Evolutionary conservation across 2,888 invertebrate genomes (phyloP).

Genomic region (Mythimna loreyi): DNA sequence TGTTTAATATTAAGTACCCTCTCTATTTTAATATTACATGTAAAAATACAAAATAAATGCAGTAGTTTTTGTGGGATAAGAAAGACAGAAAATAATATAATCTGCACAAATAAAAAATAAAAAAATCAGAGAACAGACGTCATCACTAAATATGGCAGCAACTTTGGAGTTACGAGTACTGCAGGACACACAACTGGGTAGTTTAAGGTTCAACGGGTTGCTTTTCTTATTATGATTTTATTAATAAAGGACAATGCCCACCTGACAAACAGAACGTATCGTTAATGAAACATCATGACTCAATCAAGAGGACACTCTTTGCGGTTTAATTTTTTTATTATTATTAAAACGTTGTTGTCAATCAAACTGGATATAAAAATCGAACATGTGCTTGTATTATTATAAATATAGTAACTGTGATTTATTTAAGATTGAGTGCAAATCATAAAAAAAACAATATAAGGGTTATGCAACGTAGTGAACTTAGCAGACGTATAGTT

Average conservation of each 20-base stretch:
- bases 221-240: slow-evolving; percentile 87
- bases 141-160: slow-evolving; percentile 78
- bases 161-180: slow-evolving; percentile 90
- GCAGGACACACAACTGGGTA: slow-evolving; percentile 86
- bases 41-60: neutral
- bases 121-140: slow-evolving; percentile 66
- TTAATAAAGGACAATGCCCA: slow-evolving; percentile 59
- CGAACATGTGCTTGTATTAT: neutral
- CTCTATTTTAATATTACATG: neutral
- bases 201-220: slow-evolving; percentile 83
- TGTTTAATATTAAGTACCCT: neutral
- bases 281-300: neutral
- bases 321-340: neutral
- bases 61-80: slow-evolving; percentile 1
- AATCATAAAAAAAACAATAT: neutral
- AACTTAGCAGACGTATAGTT: neutral
- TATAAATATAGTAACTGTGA: neutral
- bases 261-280: slow-evolving; percentile 9
- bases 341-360: neutral
- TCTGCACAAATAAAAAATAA: slow-evolving; percentile 11
- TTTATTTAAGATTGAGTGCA: neutral
- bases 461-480: neutral
- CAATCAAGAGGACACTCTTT: too few relatives aligned
- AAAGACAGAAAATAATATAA: neutral
- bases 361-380: neutral